phyloP scores from a whole-genome alignment of 2,113 vertebrate genomes.

The Carassius auratus region DNA sequence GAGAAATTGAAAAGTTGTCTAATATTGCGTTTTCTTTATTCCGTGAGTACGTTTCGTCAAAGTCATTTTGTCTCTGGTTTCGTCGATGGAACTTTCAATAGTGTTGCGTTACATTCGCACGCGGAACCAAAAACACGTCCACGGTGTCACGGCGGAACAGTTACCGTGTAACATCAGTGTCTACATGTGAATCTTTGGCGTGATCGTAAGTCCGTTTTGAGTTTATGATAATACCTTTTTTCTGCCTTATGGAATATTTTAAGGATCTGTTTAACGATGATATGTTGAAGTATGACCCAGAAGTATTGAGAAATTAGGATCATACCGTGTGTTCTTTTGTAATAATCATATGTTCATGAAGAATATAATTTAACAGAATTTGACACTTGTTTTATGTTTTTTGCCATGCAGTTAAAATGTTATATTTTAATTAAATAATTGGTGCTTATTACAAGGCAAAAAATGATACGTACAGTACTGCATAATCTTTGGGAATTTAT shows the following conservation, averaged over 20 bases:
- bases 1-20: neutral
- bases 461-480: neutral
- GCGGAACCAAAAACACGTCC: conserved; percentile 34
- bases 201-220: conserved; percentile 10
- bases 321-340: neutral
- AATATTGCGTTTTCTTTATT: neutral
- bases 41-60: too few relatives aligned
- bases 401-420: neutral
- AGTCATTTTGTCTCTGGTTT: too few relatives aligned
- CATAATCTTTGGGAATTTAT: neutral
- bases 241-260: neutral
- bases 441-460: neutral
- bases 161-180: conserved; percentile 8
- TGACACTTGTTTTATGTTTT: neutral
- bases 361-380: neutral
- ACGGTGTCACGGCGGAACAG: neutral
- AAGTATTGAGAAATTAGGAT: neutral
- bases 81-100: neutral
- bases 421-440: neutral
- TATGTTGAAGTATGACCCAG: neutral
- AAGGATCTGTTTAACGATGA: neutral
- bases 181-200: conserved; percentile 36
- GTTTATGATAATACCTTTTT: neutral
- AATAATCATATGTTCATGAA: neutral
- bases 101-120: neutral